Base-by-base conservation (phyloP, 2,113 vertebrate genomes). In the Anoplopoma fimbria region DNA sequence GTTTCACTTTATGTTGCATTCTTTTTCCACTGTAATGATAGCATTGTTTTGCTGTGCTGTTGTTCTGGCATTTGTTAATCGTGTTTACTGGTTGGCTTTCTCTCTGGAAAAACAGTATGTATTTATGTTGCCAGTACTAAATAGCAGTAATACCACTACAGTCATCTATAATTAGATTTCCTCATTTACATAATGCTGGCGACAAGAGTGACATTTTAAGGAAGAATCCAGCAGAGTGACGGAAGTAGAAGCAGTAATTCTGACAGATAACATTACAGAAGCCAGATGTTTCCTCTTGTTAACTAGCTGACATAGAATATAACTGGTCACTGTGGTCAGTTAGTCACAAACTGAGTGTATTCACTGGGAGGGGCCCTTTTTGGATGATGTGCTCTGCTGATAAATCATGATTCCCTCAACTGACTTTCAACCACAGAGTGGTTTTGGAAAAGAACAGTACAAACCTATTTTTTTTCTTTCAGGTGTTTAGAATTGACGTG, bases 401-500 rank as follows among this genome's bases (percentile, higher is more conserved):
- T 73, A 64, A 72, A 63, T 60, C 36, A 31, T 9, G 15, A 33
- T 42, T 65, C 33, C 1, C 27, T 55, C 14, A 68, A 68, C 51
- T 7, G 40, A 31, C 57, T 38, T n/a, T 33, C 23, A 13, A 77
- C n/a, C 8, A 15, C 27, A 45, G 34, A 80, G 7, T 33, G 19
- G 8, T 62, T 47, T 27, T 31, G 17, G 19, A 6, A n/a, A 55
- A 40, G 4, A 51, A 31, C 40, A 0, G 2, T 19, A 2, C 21
- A 53, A 0, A 64, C 29, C 84, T 87, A 79, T 89, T 34, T 88
- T 68, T 17, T 47, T 84, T 89, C 73, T 93, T 85, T 91, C 92
- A 99, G 98, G 97, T 99, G 49, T 99, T 99, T 93, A 97, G 97
- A 93, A 98, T 99, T 90, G 98, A 99, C 51, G 97, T 99, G 79